Base-by-base conservation (phyloP, 1,140 invertebrate genomes). In the Octopus bimaculoides region DNA sequence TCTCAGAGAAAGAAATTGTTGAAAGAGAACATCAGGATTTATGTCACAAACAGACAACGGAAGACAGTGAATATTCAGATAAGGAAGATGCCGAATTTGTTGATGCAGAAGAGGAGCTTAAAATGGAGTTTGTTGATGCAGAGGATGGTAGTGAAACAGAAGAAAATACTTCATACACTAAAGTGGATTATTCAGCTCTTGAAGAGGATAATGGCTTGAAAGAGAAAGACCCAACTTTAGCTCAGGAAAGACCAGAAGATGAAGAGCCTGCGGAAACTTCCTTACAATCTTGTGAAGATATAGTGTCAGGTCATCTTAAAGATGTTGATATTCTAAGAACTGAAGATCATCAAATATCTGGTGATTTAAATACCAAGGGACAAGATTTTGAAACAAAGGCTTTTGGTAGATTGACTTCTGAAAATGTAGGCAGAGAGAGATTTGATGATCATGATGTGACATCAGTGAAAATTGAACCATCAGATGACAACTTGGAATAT, bases 151-250 rank as follows among this genome's bases (percentile, higher is more conserved):
- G 26, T 41, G 3, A 41, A 41, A 41, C 3, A 41, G 26, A 41
- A 41, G 26, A 41, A 41, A 41, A 41, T 41, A 41, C 26, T 2
- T 41, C 26, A 41, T 41, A 41, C 26, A 41, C 26, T 41, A 41
- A 41, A 41, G 66, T 71, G 14, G 26, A 71, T n/a, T 71, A 71
- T 71, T 71, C 66, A 5, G 66, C 17, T 71, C 66, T 71, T 14
- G 66, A 71, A 71, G 66, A 71, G 6, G 66, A 71, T 71, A 71
- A 71, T 71, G 66, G 66, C 17, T n/a, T 6, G 66, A 71, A 71
- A 20, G 66, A 71, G 66, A 71, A 12, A 71, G 66, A 71, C 66
- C 66, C 5, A 71, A 71, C 1, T 6, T 71, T 6, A 5, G 26
- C 17, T 71, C 7, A 5, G 26, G 14, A 10, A 71, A 41, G 26